Conservation (phyloP, 2,888 invertebrate genomes). For the Branchipolynoe longqiensis region DNA sequence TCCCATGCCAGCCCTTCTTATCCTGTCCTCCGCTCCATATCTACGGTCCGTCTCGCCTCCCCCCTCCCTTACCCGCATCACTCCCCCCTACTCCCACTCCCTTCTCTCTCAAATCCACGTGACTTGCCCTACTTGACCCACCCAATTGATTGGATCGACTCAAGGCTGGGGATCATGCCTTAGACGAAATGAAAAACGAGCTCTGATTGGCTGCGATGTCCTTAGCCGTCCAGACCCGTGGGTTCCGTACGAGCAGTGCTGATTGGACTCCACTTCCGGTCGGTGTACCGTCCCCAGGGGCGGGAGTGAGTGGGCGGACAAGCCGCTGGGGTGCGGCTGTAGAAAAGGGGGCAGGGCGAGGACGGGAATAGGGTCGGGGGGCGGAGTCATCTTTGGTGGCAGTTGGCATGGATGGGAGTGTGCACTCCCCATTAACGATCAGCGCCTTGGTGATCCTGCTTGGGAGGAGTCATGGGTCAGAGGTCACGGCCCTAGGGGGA, state of each 20-base stretch:
- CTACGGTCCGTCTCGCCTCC: too few species aligned
- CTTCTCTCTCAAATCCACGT: background rate
- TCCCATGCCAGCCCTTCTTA: too few species aligned
- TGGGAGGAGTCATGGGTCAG: background rate
- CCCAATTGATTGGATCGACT: constrained; percentile 34
- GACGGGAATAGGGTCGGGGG: background rate
- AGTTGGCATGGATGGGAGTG: too few species aligned
- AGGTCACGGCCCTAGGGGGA: constrained; percentile 21
- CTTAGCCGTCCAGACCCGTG: constrained; percentile 7
- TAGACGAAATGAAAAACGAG: constrained; percentile 38
- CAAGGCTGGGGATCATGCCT: constrained; percentile 23
- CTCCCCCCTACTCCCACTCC: background rate
- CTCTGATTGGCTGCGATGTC: constrained; percentile 37
- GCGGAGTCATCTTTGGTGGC: constrained; percentile 17
- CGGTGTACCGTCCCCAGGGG: too few species aligned
- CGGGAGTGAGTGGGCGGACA: background rate
- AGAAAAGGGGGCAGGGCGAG: background rate
- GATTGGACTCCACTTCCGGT: background rate
- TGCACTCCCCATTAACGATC: background rate
- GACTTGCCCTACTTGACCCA: background rate
- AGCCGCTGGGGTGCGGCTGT: too few species aligned
- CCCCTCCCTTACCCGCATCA: too few species aligned
- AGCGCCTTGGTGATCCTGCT: background rate
- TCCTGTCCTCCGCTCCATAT: too few species aligned
- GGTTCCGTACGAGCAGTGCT: background rate